These are phyloP conservation scores for Epirrita christyi DNA, from an alignment of 2,888 invertebrate species.

Conservation along the genomic window DNA sequence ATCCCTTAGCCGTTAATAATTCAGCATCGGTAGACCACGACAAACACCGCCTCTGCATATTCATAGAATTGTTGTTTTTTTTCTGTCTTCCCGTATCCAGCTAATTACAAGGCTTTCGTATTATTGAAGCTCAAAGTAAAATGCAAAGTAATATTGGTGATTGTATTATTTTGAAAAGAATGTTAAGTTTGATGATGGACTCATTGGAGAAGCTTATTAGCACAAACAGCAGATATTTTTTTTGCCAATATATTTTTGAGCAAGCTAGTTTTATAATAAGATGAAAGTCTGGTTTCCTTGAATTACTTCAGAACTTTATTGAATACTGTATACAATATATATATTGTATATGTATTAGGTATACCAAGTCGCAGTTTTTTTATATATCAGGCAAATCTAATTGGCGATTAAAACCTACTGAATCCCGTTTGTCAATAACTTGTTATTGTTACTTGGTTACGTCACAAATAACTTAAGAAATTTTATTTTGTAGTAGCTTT, in stretches of 20 bases:
- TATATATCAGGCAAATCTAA: no score
- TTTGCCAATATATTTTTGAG: background rate
- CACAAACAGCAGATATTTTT: background rate
- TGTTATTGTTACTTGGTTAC: no score
- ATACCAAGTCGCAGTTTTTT: no score
- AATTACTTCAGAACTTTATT: background rate
- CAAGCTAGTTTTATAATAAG: background rate
- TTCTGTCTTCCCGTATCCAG: conserved; percentile 34
- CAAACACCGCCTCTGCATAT: conserved; percentile 48
- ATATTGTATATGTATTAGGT: no score
- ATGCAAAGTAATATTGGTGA: conserved; percentile 2
- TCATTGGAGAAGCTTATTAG: background rate
- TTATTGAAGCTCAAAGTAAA: conserved; percentile 12
- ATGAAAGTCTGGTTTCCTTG: background rate
- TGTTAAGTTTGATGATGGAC: background rate
- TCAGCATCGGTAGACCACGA: conserved; percentile 33
- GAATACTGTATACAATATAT: no score
- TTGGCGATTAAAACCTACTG: no score
- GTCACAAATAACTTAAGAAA: no score
- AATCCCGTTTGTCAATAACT: no score
- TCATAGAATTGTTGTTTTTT: conserved; percentile 47
- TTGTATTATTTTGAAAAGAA: background rate
- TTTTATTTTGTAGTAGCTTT: no score
- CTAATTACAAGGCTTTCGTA: conserved; percentile 44
- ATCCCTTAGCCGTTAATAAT: conserved; percentile 32